Base-by-base conservation (phyloP, 2,888 invertebrate species). In the Pseudococcus longispinus region DNA sequence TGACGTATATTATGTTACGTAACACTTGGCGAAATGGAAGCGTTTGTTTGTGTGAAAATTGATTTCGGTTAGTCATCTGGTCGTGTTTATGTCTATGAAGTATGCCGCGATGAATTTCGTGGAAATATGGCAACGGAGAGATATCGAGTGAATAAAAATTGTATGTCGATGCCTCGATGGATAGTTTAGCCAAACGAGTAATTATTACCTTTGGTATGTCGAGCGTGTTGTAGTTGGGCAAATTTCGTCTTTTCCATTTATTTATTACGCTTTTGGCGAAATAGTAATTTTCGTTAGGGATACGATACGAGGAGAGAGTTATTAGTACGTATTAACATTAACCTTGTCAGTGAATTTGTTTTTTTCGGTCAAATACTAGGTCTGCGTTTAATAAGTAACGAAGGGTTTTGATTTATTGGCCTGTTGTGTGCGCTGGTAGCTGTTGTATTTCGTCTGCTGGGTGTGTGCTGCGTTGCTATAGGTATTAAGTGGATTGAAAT, bases 331-430 rank as follows among this genome's bases (percentile, higher is more conserved):
- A 60, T 20, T 20, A 15, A 4, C 15, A 13, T 70, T 70, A 70
- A 70, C 70, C 70, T 70, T 70, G 70, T 29, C 29, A 70, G 70
- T 26, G 26, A 70, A 70, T 70, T 70, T 70, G 60, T 23, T 60
- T 60, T 23, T 55, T 29, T 70, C 29, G 70, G 70, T 70, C 29
- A 70, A 70, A 70, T 70, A 70, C 70, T 8, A 70, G 70, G 23
- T 60, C 23, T 70, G 29, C 13, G 29, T 70, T 29, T 60, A 60
- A 70, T 70, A 29, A 29, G 70, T 70, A 29, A 70, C 29, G 70
- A 70, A 18, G 29, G 13, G 26, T 13, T 70, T 70, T 70, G 29
- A 70, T 70, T 70, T 70, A 70, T 70, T 29, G 4, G 29, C 2
- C 23, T 9, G 20, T 23, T 60, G 13, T 60, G 20, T 60, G 60